Conservation (phyloP, 2,888 invertebrate species). For the Chrysolina haemoptera region DNA sequence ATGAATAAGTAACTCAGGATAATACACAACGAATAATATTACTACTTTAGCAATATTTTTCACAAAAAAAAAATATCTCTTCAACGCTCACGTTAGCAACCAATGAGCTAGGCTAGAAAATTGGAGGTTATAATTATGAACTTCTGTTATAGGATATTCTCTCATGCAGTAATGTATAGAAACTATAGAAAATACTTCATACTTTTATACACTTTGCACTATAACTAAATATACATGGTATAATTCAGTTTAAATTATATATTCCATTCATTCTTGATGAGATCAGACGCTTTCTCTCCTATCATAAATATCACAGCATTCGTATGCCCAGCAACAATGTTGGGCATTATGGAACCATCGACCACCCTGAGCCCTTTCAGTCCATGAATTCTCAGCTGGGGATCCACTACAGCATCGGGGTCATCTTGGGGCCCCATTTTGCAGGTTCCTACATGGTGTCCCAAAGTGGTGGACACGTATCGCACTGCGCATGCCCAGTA, state of each 20-base stretch:
- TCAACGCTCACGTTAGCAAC: too few species aligned
- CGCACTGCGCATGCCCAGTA: conserved; percentile 85
- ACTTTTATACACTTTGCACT: too few species aligned
- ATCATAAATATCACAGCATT: conserved; percentile 75
- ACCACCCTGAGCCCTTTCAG: conserved; percentile 73
- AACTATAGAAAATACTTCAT: too few species aligned
- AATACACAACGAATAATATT: too few species aligned
- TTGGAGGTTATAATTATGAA: too few species aligned
- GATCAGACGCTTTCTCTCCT: conserved; percentile 74
- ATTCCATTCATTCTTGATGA: conserved; percentile 70
- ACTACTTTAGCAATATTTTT: too few species aligned
- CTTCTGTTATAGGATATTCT: too few species aligned
- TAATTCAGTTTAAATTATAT: background rate
- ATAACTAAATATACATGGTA: background rate
- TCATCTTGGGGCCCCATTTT: conserved; percentile 69
- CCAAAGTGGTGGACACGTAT: conserved; percentile 80
- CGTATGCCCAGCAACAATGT: conserved; percentile 73
- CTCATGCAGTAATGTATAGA: too few species aligned
- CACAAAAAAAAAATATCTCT: too few species aligned
- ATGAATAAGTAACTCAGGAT: too few species aligned
- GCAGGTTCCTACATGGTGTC: conserved; percentile 76
- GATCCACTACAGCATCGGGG: conserved; percentile 70
- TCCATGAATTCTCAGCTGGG: conserved; percentile 70
- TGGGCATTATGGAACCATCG: conserved; percentile 75
- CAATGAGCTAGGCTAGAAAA: too few species aligned